Conservation (phyloP, 2,797 vertebrate species). For the Gymnoscopelus braueri region DNA sequence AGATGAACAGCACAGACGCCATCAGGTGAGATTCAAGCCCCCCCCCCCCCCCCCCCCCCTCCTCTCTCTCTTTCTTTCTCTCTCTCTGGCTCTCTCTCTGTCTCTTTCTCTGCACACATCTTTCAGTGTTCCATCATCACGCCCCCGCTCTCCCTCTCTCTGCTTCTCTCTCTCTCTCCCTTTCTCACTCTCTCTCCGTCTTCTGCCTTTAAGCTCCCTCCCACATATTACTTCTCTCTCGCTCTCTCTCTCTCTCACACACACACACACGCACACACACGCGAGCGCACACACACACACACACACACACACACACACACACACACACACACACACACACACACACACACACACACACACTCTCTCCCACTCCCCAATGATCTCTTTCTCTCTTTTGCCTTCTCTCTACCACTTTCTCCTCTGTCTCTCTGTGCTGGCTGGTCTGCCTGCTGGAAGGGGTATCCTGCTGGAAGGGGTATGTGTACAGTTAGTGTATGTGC, state of each 20-base stretch:
- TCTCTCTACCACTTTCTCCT: constrained; percentile 70
- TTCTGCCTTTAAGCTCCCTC: constrained; percentile 72
- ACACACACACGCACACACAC: too few species aligned
- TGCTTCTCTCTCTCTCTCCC: constrained; percentile 62
- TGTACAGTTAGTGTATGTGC: background rate
- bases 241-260: constrained; percentile 36
- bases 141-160: constrained; percentile 67
- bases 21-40: constrained; percentile 88
- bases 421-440: constrained; percentile 27
- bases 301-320: too few species aligned
- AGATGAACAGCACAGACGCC: constrained; percentile 88
- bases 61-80: constrained; percentile 35
- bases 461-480: background rate
- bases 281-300: too few species aligned
- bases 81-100: constrained; percentile 10
- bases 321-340: too few species aligned
- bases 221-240: constrained; percentile 74
- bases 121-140: constrained; percentile 68
- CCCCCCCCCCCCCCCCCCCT: constrained; percentile 22
- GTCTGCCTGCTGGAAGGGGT: background rate
- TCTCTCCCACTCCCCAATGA: background rate
- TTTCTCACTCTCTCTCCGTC: constrained; percentile 53
- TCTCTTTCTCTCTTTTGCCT: constrained; percentile 57
- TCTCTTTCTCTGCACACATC: constrained; percentile 48
- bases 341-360: constrained; percentile 31